Base-by-base conservation (phyloP, 1,140 invertebrate species). In the Cylas formicarius region DNA sequence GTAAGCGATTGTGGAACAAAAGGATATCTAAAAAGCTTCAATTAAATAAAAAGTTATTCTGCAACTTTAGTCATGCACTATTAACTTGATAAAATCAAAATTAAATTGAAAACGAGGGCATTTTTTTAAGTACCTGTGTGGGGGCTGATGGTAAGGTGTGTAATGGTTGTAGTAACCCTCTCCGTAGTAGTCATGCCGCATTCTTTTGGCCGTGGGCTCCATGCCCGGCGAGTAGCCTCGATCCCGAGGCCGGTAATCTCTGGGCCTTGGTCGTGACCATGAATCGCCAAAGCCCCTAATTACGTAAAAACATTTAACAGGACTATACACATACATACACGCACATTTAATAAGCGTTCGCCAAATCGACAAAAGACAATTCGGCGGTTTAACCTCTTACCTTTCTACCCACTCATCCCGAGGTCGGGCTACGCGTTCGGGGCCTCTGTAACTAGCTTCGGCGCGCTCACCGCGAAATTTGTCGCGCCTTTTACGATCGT, bases 381-480 rank as follows among this genome's bases (percentile, higher is more conserved):
- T n/a, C n/a, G n/a, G 18, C 11, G 9, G 21, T 21, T 34, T 14
- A 14, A 34, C 17, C 26, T 42, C 42, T 54, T 68, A 79, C 76
- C 76, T 72, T 49, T 86, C 84, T 4, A 78, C 70, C 84, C 84
- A 87, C 33, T 86, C 83, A 58, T 87, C 84, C 27, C 82, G 72
- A 33, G 47, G 68, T 29, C 84, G 72, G 43, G 84, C 81, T 23
- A 83, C 76, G 38, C 84, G 70, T 28, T 86, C 74, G 16, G 82
- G 77, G 47, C 82, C 78, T 53, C 84, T 72, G 55, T 84, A 84
- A 47, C 79, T 85, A 48, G 85, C 86, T 3, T 82, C 81, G 42
- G 80, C 80, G 48, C 88, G 73, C 72, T 92, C 88, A 6, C 87
- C 88, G 34, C 87, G 76, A 59, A 92, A 92, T 63, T 92, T 92